Evolutionary conservation across 2,113 vertebrate genomes (phyloP), one percentile per base, ranked within the genome.

Genomic region (Chunga burmeisteri): DNA sequence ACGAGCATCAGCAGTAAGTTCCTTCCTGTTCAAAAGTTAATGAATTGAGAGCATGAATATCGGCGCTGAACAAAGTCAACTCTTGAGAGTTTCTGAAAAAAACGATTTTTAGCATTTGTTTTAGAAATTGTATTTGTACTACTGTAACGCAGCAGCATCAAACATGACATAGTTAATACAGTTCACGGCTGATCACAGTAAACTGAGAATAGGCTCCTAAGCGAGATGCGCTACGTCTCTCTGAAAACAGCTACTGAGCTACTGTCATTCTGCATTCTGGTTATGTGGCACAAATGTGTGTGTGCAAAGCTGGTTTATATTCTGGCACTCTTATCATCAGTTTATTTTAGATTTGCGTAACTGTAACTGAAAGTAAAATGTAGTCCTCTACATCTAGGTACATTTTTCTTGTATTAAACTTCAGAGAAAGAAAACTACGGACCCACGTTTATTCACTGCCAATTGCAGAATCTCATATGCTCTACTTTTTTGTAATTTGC

Each of bases 1-100:
- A 86, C 99, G 98, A 92, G 99, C 99, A 55, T 99, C 99, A 32
- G 99, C 99, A 4, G 99, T 99, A 96, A 99, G 98, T 92, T 99
- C 99, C 97, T 99, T 99, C 77, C 99, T 99, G 96, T 65, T 73
- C 71, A 86, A 75, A 88, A 97, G 61, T 90, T 8, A 94, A 66
- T 13, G 16, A 81, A 68, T 49, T 72, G 70, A 97, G 62, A 66
- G 29, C 50, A 66, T 81, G 50, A 90, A 55, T 21, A 56, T 62
- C 81, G 52, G 38, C 80, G 72, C 22, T 66, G 23, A 53, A 42
- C 5, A 38, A 32, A 16, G 34, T n/a, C 17, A 55, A 40, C 47
- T n/a, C 40, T 30, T 8, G 4, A 8, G 58, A 53, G 32, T n/a
- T 80, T 86, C 61, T 58, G 49, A 70, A 23, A 58, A 58, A 50